Conservation (phyloP, 2,113 vertebrate genomes). For the Rattus rattus region DNA sequence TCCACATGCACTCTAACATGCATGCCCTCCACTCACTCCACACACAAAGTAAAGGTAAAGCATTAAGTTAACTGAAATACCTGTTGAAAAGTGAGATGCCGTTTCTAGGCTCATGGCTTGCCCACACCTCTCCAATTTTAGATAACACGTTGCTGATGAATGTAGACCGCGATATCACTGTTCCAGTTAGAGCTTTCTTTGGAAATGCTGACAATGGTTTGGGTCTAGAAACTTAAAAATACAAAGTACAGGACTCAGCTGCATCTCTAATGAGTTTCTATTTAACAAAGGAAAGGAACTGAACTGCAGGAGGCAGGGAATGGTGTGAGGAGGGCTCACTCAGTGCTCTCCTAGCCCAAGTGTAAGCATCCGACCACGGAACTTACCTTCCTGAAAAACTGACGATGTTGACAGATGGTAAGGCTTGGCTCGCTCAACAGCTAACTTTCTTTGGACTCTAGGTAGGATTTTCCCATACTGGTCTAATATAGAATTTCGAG, state of each 20-base stretch:
- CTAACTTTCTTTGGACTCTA: slow-evolving; percentile 93
- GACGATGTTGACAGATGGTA: slow-evolving; percentile 88
- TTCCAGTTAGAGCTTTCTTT: slow-evolving; percentile 88
- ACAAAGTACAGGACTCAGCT: slow-evolving; percentile 44
- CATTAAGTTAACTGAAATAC: slow-evolving; percentile 79
- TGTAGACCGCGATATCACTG: slow-evolving; percentile 91
- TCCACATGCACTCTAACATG: not conserved
- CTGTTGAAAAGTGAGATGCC: slow-evolving; percentile 82
- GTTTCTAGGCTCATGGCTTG: slow-evolving; percentile 84
- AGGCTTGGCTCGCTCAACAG: slow-evolving; percentile 92
- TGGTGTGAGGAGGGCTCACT: not conserved
- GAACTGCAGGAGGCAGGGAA: not conserved
- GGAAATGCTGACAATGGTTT: slow-evolving; percentile 93
- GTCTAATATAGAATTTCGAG: slow-evolving; percentile 93
- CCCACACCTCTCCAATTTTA: slow-evolving; percentile 95
- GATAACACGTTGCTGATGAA: slow-evolving; percentile 93
- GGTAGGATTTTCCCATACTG: slow-evolving; percentile 94
- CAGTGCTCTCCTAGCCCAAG: not conserved
- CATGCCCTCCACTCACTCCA: not conserved
- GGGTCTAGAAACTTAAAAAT: slow-evolving; percentile 90
- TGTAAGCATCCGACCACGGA: rapidly evolving
- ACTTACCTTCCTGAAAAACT: slow-evolving; percentile 91
- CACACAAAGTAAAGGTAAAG: not conserved
- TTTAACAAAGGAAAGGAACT: not conserved
- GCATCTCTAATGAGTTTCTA: slow-evolving; percentile 45